phyloP scores from a whole-genome alignment of 2,797 vertebrate species.

The Oreochromis grahami region DNA sequence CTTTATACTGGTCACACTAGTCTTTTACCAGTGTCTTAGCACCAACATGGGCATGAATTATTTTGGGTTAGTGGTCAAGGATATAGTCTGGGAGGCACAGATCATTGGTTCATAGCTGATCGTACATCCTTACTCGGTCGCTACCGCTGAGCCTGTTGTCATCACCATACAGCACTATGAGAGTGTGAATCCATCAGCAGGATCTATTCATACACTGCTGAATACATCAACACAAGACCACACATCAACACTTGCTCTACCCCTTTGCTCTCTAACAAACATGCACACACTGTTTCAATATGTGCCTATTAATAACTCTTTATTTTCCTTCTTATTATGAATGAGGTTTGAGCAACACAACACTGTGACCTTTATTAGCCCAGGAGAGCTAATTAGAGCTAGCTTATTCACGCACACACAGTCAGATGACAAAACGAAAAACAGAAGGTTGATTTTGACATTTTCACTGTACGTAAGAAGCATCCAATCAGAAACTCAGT shows the following conservation, averaged over 20 bases:
- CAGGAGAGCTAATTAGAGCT: constrained; percentile 29
- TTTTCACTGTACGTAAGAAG: not conserved
- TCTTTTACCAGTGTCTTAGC: not conserved
- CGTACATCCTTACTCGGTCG: not conserved
- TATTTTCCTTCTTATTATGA: constrained; percentile 29
- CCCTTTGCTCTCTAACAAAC: not conserved
- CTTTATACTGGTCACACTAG: not conserved
- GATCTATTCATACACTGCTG: constrained; percentile 49
- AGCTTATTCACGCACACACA: not conserved
- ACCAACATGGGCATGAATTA: not conserved
- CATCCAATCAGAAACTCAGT: not conserved
- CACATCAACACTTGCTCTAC: constrained; percentile 40
- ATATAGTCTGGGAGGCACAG: not conserved
- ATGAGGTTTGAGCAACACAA: constrained; percentile 10
- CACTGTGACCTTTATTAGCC: constrained; percentile 42
- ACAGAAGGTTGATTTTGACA: not conserved
- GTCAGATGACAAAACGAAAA: not conserved
- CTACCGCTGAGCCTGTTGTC: constrained; percentile 3
- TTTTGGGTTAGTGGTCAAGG: not conserved
- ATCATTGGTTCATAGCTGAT: constrained; percentile 16
- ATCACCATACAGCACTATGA: not conserved
- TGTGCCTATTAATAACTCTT: constrained; percentile 46
- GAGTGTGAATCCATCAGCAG: constrained; percentile 32
- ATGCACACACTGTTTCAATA: not conserved
- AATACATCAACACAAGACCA: constrained; percentile 13